These are phyloP conservation scores for Ceratina australensis DNA, from an alignment of 1,140 invertebrate species.

Conservation along the genomic window DNA sequence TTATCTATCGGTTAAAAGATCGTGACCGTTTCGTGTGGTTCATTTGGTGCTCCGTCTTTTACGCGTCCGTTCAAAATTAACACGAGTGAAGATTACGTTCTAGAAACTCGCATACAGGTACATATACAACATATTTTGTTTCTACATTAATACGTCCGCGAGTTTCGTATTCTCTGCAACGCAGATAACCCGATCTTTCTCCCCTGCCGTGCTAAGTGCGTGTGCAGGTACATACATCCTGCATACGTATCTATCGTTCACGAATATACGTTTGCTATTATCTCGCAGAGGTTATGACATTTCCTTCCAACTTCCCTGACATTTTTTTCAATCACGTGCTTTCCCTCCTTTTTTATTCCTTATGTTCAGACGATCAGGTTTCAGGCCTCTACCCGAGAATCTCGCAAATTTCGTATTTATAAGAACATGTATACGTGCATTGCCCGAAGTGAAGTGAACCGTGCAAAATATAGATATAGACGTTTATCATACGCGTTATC, in stretches of 20 bases:
- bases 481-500: no score
- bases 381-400: no score
- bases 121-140: constrained; percentile 9
- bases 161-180: constrained; percentile 2
- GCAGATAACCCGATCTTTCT: no score
- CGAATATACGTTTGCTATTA: not conserved
- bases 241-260: no score
- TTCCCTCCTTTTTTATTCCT: constrained; percentile 10
- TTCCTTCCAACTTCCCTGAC: not conserved
- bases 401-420: no score
- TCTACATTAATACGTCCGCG: constrained; percentile 21
- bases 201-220: no score
- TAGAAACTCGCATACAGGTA: constrained; percentile 54
- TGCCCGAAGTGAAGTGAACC: no score
- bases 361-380: no score
- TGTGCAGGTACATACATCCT: no score
- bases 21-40: constrained; percentile 58
- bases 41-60: constrained; percentile 48
- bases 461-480: no score
- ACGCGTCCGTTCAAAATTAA: constrained; percentile 51
- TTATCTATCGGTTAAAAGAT: constrained; percentile 53
- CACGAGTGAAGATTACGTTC: constrained; percentile 31
- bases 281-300: constrained; percentile 29
- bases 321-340: not conserved
- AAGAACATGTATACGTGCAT: no score